Evolutionary conservation across 2,797 vertebrate species (phyloP), one percentile per base, ranked within the genome.

Genomic region (Cyclopterus lumpus): DNA sequence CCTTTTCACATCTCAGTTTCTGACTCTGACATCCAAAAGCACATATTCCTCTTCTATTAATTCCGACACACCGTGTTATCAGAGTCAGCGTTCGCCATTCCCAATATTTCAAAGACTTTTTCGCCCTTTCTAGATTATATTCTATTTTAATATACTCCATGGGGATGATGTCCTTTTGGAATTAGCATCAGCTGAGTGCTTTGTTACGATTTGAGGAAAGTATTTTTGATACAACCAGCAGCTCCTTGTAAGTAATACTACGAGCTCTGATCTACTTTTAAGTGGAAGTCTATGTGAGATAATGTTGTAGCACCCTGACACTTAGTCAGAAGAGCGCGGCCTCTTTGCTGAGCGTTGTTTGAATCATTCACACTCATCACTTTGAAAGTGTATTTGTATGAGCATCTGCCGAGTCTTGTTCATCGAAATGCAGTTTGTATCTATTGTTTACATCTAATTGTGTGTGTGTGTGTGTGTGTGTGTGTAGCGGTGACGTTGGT

Each of bases 321-420:
- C 3, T n/a, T 26, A 36, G 28, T 36, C 34, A 36, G 34, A 36
- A 8, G 8, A 34, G 38, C 55, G 2, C 42, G 40, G 36, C 8
- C 32, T 38, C 49, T 44, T 44, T 22, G 28, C 18, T 15, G 32
- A 24, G 22, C 15, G 49, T 36, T 51, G 42, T 30, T 59, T 75
- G 1, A 74, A 71, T 77, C 54, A 60, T 51, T 72, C 26, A 71
- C 54, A 55, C 51, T 15, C 40, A 14, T n/a, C 61, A 40, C 36
- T 46, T 34, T 36, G 12, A 42, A 20, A 28, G 38, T 60, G 55
- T 55, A n/a, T 44, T 60, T 71, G n/a, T 4, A 24, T 15, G 30
- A 53, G 48, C 61, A 42, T 24, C 38, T 66, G 36, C 26, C 49
- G 42, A 15, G 8, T 32, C 69, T 36, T 3, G 38, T 58, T 42